Conservation (phyloP, 2,113 vertebrate genomes). For the Myiopsitta monachus region DNA sequence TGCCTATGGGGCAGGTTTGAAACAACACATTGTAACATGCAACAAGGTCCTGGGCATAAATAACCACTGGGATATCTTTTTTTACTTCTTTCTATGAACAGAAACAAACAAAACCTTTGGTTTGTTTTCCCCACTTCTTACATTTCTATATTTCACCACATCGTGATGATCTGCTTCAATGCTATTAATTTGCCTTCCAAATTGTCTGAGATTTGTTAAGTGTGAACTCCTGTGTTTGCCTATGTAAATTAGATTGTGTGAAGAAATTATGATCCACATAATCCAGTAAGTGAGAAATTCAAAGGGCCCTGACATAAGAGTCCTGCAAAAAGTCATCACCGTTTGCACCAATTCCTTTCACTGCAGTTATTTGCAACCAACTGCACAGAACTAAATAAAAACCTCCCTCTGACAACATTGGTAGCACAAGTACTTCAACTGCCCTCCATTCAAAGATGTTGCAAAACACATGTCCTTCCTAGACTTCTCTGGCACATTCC, state of each 20-base stretch:
- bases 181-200: background rate
- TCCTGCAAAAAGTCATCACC: background rate
- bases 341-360: background rate
- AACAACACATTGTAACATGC: background rate
- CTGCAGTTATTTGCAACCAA: background rate
- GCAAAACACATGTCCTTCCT: background rate
- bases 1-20: background rate
- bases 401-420: background rate
- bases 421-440: background rate
- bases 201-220: background rate
- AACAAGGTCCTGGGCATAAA: background rate
- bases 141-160: background rate
- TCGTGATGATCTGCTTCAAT: background rate
- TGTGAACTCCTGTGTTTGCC: background rate
- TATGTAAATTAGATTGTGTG: fast-evolving
- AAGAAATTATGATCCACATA: background rate
- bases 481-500: background rate
- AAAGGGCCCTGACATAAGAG: background rate
- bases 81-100: background rate
- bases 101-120: background rate
- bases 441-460: background rate
- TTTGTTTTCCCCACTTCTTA: background rate
- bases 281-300: background rate
- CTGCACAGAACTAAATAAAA: background rate
- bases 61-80: background rate